Percentiles rank a stretch among this genome's conserved stretches.
These are phyloP conservation scores for Madoqua kirkii DNA, from an alignment of 2,113 vertebrate genomes.

Conservation along the genomic window DNA sequence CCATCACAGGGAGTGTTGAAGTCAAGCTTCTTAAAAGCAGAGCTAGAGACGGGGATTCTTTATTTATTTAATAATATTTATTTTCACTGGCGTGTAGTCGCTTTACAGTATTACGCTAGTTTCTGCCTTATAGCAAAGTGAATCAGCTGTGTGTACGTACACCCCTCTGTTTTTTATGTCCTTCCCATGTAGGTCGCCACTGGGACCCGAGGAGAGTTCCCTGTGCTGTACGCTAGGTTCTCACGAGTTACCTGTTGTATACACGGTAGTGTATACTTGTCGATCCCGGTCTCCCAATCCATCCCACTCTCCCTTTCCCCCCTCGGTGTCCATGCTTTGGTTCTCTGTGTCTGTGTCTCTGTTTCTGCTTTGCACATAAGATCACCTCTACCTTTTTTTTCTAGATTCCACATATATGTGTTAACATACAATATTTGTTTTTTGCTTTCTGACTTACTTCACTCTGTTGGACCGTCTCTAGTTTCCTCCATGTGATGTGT, in stretches of 20 bases:
- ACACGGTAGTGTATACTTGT: not conserved
- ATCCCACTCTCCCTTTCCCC: not conserved
- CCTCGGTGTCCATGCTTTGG: not conserved
- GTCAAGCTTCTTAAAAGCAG: not conserved
- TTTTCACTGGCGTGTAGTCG: not conserved
- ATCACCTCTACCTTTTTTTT: not conserved
- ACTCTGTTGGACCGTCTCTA: not conserved
- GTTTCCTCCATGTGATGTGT: not conserved
- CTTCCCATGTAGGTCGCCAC: not conserved
- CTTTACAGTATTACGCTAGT: rapidly evolving
- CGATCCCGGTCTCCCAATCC: not conserved
- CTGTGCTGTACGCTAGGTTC: not conserved
- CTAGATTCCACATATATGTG: not conserved
- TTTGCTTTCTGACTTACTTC: not conserved
- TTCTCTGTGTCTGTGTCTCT: not conserved
- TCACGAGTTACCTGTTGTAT: not conserved
- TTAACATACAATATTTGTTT: not conserved
- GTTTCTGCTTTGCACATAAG: not conserved
- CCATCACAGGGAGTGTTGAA: not conserved
- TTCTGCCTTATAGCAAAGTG: not conserved
- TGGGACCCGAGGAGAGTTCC: not conserved
- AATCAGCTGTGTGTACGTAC: not conserved
- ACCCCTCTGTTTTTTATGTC: not conserved
- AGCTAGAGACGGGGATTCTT: not conserved
- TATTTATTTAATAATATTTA: not conserved